A percentile compares a stretch with the other conserved stretches of the same genome.
Evolutionary conservation across 1,140 invertebrate genomes (phyloP).

Genomic region (Drosophila mojavensis): DNA sequence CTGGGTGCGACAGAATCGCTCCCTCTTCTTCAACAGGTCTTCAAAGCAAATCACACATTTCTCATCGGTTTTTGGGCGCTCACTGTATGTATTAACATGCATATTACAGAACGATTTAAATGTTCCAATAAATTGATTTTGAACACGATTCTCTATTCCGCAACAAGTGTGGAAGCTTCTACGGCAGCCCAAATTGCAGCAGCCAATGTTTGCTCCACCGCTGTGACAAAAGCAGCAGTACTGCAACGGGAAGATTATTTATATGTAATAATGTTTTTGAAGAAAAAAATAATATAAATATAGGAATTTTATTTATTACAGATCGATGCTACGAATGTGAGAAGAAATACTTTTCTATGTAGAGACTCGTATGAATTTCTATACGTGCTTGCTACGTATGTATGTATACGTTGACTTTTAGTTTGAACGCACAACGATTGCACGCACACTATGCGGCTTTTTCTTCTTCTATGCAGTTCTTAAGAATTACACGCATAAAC

Average conservation of each 20-base stretch:
- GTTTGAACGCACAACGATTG: too few species aligned
- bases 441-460: too few species aligned
- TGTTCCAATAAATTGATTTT: conserved; percentile 34
- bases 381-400: too few species aligned
- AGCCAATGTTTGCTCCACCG: conserved; percentile 54
- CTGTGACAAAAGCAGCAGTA: conserved; percentile 35
- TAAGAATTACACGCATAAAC: not conserved
- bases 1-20: conserved; percentile 20
- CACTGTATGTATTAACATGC: conserved; percentile 5
- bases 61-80: not conserved
- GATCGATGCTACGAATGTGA: too few species aligned
- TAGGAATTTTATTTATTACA: too few species aligned
- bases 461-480: not conserved
- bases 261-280: too few species aligned
- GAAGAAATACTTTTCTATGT: too few species aligned
- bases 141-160: conserved; percentile 20
- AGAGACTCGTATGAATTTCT: too few species aligned
- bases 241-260: not conserved
- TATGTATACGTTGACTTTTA: too few species aligned
- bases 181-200: conserved; percentile 24
- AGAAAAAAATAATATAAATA: too few species aligned
- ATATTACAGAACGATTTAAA: conserved; percentile 51
- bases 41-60: conserved; percentile 55
- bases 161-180: conserved; percentile 54
- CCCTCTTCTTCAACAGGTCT: fast-evolving